Evolutionary conservation across 2,888 invertebrate genomes (phyloP), one percentile per base, ranked within the genome.

Genomic region (Muscina levida): DNA sequence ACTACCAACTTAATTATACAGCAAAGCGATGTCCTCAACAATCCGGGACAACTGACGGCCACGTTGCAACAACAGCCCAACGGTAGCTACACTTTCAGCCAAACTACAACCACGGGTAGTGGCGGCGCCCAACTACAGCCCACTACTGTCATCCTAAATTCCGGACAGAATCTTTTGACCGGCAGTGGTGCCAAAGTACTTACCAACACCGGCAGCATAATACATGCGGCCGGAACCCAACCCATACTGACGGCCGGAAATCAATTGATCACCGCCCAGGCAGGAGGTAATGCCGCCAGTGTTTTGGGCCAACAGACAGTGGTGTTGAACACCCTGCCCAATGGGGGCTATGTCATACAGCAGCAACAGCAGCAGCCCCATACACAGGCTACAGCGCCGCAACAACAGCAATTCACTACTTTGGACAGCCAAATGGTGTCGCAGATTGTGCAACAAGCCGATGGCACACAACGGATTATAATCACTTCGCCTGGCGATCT

Each of bases 281-380:
- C 86, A 72, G 85, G 86, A 84, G 24, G 85, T 83, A 71, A 85
- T 83, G 72, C 79, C 78, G 83, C 85, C 68, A 85, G 83, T 79
- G 93, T 95, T 17, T 92, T 95, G 1, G 95, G 95, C 31, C 84
- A 84, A 86, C 95, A 95, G 31, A 94, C 96, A 0, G 95, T 96
- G 0, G 92, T 97, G 4, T 94, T 97, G 0, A 97, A 97, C 86
- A 94, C 96, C 0, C 90, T 96, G 81, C 95, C 94, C 65, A 92
- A 95, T 17, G 95, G 95, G 0, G 95, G 95, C 0, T 95, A 95
- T 84, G 93, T 96, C 5, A 92, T 96, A 53, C 96, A 96, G 86
- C 76, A 8, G 67, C 75, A 53, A 17, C 72, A 82, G 83, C 76
- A 0, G 84, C 85, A 76, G 46, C 66, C 26, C 26, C n/a, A 95